These are phyloP conservation scores for Phallusia fumigata DNA, from an alignment of 23 tunicate species.

Conservation along the genomic window DNA sequence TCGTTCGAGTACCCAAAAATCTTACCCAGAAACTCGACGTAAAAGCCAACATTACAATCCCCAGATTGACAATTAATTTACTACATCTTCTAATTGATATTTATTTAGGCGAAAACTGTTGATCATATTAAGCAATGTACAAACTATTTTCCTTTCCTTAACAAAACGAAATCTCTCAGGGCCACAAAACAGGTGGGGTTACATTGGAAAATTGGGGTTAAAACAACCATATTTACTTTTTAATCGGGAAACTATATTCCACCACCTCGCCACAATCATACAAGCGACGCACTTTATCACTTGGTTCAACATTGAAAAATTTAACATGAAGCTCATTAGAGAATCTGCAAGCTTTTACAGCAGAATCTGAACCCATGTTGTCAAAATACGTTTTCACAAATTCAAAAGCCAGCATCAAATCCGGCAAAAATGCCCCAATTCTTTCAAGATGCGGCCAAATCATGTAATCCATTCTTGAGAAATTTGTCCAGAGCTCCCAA, in stretches of 20 bases:
- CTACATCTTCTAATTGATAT: no score
- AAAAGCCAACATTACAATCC: no score
- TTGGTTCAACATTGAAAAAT: background rate
- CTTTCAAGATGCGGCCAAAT: slow-evolving; percentile 41
- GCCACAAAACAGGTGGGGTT: no score
- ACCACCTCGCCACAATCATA: background rate
- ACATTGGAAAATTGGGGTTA: no score
- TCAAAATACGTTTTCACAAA: background rate
- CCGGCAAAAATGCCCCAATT: background rate
- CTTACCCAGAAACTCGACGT: no score
- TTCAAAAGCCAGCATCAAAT: background rate
- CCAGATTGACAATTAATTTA: no score
- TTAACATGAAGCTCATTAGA: slow-evolving; percentile 12
- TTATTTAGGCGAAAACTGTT: no score
- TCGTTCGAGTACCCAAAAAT: no score
- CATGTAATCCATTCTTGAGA: slow-evolving; percentile 40
- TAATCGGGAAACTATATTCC: background rate
- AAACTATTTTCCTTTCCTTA: no score
- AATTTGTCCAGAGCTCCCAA: slow-evolving; percentile 2
- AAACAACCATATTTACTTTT: background rate
- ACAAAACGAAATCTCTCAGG: no score
- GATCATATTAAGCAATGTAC: no score
- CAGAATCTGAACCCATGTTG: slow-evolving; percentile 6
- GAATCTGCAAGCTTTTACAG: slow-evolving; percentile 29
- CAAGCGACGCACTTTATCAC: background rate